Base-by-base conservation (phyloP, 2,797 vertebrate genomes). In the Discoglossus pictus region DNA sequence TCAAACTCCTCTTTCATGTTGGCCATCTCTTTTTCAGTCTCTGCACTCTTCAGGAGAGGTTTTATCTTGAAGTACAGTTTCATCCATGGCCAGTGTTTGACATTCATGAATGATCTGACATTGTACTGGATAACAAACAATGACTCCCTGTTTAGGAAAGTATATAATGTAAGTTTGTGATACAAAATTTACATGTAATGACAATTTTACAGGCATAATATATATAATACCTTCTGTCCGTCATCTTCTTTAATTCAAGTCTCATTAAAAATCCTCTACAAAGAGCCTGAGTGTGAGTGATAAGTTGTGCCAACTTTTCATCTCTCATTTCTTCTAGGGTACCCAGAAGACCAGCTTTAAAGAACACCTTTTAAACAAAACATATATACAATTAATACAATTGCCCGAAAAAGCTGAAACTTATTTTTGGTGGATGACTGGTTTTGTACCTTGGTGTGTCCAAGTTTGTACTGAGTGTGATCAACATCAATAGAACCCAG, bases 41-140 rank as follows among this genome's bases (percentile, higher is more conserved):
- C 93, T 1, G 93, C 93, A 6, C 91, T 94, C 87, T 90, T 93
- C 53, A 97, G 82, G 17, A 97, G 88, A 40, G 94, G 93, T 59
- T 97, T 96, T 58, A 97, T 94, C 75, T 87, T 96, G 82, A 96
- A 98, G 74, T 92, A 97, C 1, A 97, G 76, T 74, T 98, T 97
- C 94, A 97, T 97, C 95, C 95, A 97, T 44, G 94, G 92, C 94
- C 88, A 90, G 68, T 86, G 83, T 24, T 90, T 90, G 0, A 90
- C 89, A 0, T 89, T 89, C 89, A 88, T 90, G 84, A 90, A 90
- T 13, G 87, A 83, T 1, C 89, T 84, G 15, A 90, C 12, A 1
- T 89, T 90, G 79, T 90, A 90, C 59, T 89, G 88, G 74, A 90
- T 88, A 12, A 79, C 78, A 73, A 77, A 89, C 1, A 90, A 51